These are phyloP conservation scores for Strigamia transsilvanica DNA, from an alignment of 2,888 invertebrate genomes.

Conservation along the genomic window DNA sequence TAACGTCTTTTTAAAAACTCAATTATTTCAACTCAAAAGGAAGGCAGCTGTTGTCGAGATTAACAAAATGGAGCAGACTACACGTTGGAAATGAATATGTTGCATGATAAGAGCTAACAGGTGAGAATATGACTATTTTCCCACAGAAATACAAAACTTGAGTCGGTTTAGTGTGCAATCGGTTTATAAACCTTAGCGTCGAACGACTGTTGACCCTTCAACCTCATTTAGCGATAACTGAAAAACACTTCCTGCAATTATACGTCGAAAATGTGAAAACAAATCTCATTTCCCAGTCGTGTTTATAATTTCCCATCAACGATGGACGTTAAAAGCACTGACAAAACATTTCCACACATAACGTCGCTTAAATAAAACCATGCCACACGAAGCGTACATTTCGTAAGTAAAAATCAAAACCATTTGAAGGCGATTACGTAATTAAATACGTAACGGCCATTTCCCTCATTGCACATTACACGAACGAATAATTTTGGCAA, in stretches of 20 bases:
- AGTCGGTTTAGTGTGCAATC: neutral
- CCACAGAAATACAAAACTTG: neutral
- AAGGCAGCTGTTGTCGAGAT: neutral
- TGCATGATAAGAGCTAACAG: constrained; percentile 2
- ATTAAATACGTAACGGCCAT: neutral
- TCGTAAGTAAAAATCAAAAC: neutral
- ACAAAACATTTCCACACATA: neutral
- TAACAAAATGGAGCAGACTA: constrained; percentile 41
- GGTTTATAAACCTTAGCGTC: neutral
- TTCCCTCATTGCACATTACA: neutral
- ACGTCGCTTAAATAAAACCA: neutral
- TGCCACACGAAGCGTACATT: constrained; percentile 11
- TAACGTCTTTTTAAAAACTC: neutral
- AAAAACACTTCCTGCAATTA: constrained; percentile 26
- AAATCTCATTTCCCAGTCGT: neutral
- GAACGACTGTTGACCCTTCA: constrained; percentile 19
- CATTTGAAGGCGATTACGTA: neutral
- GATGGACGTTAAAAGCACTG: neutral
- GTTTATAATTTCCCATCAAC: neutral
- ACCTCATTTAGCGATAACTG: neutral
- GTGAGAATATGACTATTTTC: neutral
- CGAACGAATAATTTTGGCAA: neutral
- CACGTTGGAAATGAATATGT: constrained; percentile 29
- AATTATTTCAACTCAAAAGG: neutral
- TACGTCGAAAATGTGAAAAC: constrained; percentile 17